A percentile compares a stretch with the other conserved stretches of the same genome.
phyloP scores from a whole-genome alignment of 2,797 vertebrate species.

The Pangasius djambal region DNA sequence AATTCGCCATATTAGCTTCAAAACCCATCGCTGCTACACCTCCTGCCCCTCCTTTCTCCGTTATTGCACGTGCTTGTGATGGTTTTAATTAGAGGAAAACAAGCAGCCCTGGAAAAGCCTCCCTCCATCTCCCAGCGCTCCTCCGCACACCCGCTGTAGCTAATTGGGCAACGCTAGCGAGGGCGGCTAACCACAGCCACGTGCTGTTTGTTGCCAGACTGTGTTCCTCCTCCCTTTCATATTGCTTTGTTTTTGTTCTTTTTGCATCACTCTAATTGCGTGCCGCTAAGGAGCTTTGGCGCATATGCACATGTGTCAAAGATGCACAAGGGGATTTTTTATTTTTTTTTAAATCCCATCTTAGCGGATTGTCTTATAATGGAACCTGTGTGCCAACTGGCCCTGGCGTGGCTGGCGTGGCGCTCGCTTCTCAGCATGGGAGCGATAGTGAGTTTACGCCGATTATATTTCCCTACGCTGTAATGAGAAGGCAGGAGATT shows the following conservation, averaged over 20 bases:
- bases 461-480: conserved; percentile 51
- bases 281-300: conserved; percentile 43
- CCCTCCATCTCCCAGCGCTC: conserved; percentile 65
- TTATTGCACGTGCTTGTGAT: conserved; percentile 59
- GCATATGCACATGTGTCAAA: conserved; percentile 46
- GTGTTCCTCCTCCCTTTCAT: conserved; percentile 60
- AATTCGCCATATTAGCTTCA: conserved; percentile 63
- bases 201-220: conserved; percentile 70
- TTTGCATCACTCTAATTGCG: conserved; percentile 53
- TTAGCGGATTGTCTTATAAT: conserved; percentile 52
- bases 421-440: conserved; percentile 45
- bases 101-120: conserved; percentile 70
- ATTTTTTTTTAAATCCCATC: conserved; percentile 41
- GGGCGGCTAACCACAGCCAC: conserved; percentile 64
- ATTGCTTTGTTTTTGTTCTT: conserved; percentile 53
- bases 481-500: conserved; percentile 51
- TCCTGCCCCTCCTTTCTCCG: conserved; percentile 20
- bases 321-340: conserved; percentile 51
- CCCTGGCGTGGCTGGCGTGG: conserved; percentile 48
- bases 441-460: conserved; percentile 47
- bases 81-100: conserved; percentile 82
- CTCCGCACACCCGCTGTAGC: conserved; percentile 58
- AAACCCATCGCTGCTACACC: conserved; percentile 4
- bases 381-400: conserved; percentile 48
- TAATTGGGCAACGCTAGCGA: conserved; percentile 78